Base-by-base conservation (phyloP, 2,888 invertebrate species). In the Blastobasis lacticolella region DNA sequence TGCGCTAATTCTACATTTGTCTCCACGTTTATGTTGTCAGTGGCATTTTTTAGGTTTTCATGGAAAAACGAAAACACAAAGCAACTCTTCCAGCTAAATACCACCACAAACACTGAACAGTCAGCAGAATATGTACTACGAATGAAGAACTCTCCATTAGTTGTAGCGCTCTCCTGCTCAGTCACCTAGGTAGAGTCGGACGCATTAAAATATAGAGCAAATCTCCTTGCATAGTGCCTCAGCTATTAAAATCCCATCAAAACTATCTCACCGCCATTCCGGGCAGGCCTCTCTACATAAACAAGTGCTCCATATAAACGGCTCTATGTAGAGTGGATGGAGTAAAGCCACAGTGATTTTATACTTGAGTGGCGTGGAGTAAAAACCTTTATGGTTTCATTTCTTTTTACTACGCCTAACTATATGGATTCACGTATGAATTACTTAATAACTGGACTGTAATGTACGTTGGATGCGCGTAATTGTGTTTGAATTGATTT, bases 301-400 rank as follows among this genome's bases (percentile, higher is more conserved):
- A 54, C 38, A 42, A 49, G 43, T 51, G n/a, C 9, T 23, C 46
- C 45, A 37, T 38, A 7, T 10, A n/a, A 40, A 53, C 9, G 49
- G 67, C 9, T 63, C 66, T 56, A 44, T n/a, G 44, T 56, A 55
- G 6, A 61, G 49, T 58, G 63, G 67, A 57, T 56, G 47, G 49
- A 48, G 57, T 60, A 40, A 61, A 61, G 49, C 57, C 56, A 52
- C 55, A 57, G 55, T 61, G 67, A 69, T 69, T 73, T 69, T 63
- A 62, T 71, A 70, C 75, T 72, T 64, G 60, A 47, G 58, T 66
- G 67, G 67, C 57, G 53, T 46, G 54, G 64, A 63, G 67, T 62
- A 73, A 73, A 73, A 67, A 71, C 49, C 6, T 58, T 69, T 70
- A 70, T 69, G 68, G 68, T 68, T 69, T 63, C 67, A 69, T 67